Evolutionary conservation across 2,113 vertebrate genomes (phyloP).

Genomic region (Protomyctophum bolini): DNA sequence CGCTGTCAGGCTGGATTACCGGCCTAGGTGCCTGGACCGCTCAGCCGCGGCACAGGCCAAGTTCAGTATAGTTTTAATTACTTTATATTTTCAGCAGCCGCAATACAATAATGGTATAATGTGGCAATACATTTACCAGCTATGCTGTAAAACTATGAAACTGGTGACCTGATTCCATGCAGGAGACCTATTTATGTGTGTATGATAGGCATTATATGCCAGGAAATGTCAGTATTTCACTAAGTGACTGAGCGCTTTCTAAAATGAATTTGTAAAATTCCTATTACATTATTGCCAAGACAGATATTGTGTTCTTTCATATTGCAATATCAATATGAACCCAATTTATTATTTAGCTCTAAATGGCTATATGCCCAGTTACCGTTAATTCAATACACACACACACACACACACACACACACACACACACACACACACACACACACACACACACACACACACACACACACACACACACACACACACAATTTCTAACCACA

Average conservation of each 20-base stretch:
- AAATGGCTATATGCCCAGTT: conserved; percentile 47
- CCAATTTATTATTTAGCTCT: conserved; percentile 19
- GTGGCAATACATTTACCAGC: too few relatives aligned
- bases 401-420: neutral
- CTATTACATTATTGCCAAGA: conserved; percentile 30
- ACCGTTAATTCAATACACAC: conserved; percentile 32
- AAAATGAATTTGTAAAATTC: conserved; percentile 36
- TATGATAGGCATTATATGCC: conserved; percentile 1
- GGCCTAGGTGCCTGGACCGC: too few relatives aligned
- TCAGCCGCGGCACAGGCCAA: too few relatives aligned
- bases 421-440: conserved; percentile 14
- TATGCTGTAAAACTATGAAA: too few relatives aligned
- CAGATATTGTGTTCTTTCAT: conserved; percentile 35
- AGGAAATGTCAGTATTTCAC: conserved; percentile 8
- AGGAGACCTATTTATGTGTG: too few relatives aligned
- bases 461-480: neutral
- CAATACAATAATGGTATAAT: too few relatives aligned
- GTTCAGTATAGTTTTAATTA: too few relatives aligned
- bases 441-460: neutral
- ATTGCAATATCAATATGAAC: conserved; percentile 45
- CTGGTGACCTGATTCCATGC: too few relatives aligned
- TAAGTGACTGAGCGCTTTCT: conserved; percentile 11
- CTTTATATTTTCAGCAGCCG: too few relatives aligned
- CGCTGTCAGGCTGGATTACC: too few relatives aligned
- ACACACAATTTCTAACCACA: conserved; percentile 5